Base-by-base conservation (phyloP, 2,113 vertebrate species). In the Turdus rufiventris region DNA sequence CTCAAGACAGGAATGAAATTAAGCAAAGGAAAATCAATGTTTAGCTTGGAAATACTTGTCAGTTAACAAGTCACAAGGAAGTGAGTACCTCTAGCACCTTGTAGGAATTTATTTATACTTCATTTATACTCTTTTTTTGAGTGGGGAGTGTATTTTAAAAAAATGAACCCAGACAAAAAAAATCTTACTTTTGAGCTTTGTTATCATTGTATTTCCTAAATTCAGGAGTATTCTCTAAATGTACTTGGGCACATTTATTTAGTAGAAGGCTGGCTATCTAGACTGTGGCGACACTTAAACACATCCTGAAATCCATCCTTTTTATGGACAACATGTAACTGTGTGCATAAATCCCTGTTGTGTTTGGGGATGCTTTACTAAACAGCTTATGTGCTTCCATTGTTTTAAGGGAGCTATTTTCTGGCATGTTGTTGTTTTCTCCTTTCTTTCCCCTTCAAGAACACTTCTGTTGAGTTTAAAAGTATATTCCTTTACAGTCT, bases 41-140 rank as follows among this genome's bases (percentile, higher is more conserved):
- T 98, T 98, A 98, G 98, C 98, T 96, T 94, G 74, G 93, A 97
- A 98, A 96, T 98, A 97, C 92, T 97, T 97, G 95, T 97, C 87
- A 94, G 97, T 97, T 98, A 98, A 97, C 97, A 97, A 61, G 95
- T 95, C 78, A 94, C 94, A 94, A 80, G 91, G 87, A 91, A 96
- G 87, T 79, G 68, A 83, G 51, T 91, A 72, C 71, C 89, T 92
- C 85, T 88, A 76, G 65, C 74, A 75, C 61, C n/a, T 54, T 89
- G 48, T 34, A 86, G 80, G 53, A 93, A 63, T 77, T 65, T 70
- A 65, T 48, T 62, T 47, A 48, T 72, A 23, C 34, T 80, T 70
- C 29, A 34, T 54, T 74, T 11, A 34, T 48, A 9, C 5, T 13
- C 47, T 25, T 67, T 24, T 26, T 51, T 62, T n/a, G 12, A 9